phyloP scores from a whole-genome alignment of 2,113 vertebrate genomes.

The Todiramphus chloris region DNA sequence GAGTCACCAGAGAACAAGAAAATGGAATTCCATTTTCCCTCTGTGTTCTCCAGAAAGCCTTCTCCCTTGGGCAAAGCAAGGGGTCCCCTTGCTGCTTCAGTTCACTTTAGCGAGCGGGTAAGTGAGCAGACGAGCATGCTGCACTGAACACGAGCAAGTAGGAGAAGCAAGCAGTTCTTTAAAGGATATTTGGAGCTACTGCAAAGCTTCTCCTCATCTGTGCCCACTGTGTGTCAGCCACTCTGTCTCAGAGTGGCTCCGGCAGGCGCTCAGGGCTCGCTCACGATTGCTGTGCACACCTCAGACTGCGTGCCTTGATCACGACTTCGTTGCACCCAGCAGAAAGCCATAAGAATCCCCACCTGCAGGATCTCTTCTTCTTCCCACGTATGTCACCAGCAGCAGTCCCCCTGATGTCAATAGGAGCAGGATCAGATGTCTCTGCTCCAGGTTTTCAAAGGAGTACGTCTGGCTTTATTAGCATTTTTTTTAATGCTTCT shows the following conservation, averaged over 20 bases:
- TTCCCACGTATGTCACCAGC: not conserved
- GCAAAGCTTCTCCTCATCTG: not conserved
- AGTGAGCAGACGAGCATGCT: fast-evolving
- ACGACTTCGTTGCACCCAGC: not conserved
- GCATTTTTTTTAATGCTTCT: fast-evolving
- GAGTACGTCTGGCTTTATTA: not conserved
- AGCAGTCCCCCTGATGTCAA: not conserved
- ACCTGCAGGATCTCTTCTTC: not conserved
- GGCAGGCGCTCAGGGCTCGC: not conserved
- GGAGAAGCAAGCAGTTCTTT: not conserved
- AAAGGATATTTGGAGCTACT: not conserved
- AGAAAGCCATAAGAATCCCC: not conserved
- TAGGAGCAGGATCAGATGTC: not conserved
- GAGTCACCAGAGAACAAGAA: not conserved
- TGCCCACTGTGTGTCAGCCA: fast-evolving
- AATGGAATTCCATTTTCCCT: fast-evolving
- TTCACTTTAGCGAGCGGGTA: not conserved
- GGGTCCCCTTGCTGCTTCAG: not conserved
- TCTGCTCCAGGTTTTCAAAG: not conserved
- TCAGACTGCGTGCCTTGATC: not conserved
- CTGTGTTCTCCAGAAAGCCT: not conserved
- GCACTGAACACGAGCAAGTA: fast-evolving
- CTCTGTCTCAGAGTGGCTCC: not conserved
- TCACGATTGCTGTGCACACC: fast-evolving
- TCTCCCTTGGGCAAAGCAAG: fast-evolving